Evolutionary conservation across 2,888 invertebrate genomes (phyloP).

Genomic region (Pollenia angustigena): DNA sequence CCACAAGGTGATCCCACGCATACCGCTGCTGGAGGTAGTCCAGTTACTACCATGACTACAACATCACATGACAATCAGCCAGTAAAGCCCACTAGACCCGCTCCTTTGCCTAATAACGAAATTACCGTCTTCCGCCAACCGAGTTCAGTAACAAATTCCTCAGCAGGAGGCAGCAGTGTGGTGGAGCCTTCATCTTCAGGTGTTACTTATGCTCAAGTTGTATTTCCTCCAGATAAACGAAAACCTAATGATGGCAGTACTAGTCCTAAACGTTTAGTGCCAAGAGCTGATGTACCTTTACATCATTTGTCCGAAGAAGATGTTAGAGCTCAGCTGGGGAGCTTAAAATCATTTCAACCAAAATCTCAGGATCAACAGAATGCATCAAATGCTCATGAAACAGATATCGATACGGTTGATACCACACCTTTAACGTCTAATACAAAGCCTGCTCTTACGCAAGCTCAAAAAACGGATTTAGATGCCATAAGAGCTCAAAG

Average conservation of each 20-base stretch:
- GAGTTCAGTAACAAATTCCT: conserved; percentile 80
- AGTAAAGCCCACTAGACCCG: conserved; percentile 57
- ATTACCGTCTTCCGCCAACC: conserved; percentile 79
- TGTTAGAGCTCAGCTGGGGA: conserved; percentile 80
- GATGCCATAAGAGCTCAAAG: conserved; percentile 79
- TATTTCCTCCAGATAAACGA: conserved; percentile 81
- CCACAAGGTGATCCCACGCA: conserved; percentile 76
- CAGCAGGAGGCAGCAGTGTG: conserved; percentile 77
- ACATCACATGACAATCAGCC: conserved; percentile 73
- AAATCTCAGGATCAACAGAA: background rate
- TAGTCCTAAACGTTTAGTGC: conserved; percentile 80
- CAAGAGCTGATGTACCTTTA: conserved; percentile 81
- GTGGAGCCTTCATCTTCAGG: conserved; percentile 77
- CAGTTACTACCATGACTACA: conserved; percentile 76
- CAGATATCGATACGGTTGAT: conserved; percentile 62
- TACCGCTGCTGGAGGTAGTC: conserved; percentile 76
- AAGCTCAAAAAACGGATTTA: conserved; percentile 57
- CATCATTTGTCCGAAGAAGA: conserved; percentile 82
- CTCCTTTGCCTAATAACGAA: conserved; percentile 57
- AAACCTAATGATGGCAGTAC: conserved; percentile 78
- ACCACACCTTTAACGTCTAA: background rate
- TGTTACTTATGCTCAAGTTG: conserved; percentile 81
- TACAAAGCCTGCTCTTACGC: background rate
- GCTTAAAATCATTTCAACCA: conserved; percentile 81
- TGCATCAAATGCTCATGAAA: conserved; percentile 14